Base-by-base conservation (phyloP, 2,888 invertebrate species). In the Malacosoma neustria region DNA sequence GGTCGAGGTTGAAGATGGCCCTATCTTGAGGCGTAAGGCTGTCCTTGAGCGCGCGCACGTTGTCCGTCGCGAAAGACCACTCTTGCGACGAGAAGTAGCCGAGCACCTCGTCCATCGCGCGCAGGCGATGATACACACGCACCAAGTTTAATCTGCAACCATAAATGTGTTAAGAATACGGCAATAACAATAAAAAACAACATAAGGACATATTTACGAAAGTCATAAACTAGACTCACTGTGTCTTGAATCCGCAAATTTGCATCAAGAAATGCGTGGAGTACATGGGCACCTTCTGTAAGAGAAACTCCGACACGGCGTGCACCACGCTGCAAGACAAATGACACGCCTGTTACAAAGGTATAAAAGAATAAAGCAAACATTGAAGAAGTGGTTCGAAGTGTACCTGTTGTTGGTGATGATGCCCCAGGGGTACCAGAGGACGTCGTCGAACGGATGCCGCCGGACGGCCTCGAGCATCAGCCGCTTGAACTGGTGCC, bases 31-130 rank as follows among this genome's bases (percentile, higher is more conserved):
- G 69, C 13, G 75, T 68, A 29, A 87, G 71, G 33, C 84, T 67
- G 5, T 57, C 67, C n/a, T 67, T 54, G 36, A 90, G 66, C 22
- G 72, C 67, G 3, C 59, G 63, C 38, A 90, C 85, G 43, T 91
- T 91, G 11, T 81, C 76, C 1, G 80, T 87, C 14, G 54, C 51
- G 61, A 92, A 92, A 3, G 70, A 59, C 92, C 92, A 94, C 49
- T 93, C 90, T 41, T 89, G 87, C 2, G 87, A 75, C 0, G 91
- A 88, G 66, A 94, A 93, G 71, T 90, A 93, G 44, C 89, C 85
- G 0, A 93, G 81, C 0, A 88, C 88, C 31, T 84, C 76, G 13
- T 88, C 87, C 42, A 91, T 89, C 9, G 88, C 82, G 32, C 87
- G 85, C 42, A 92, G 80, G 13, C 89, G 88, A 41, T 87, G 86